Evolutionary conservation across 2,113 vertebrate genomes (phyloP).

Genomic region (Clarias gariepinus): DNA sequence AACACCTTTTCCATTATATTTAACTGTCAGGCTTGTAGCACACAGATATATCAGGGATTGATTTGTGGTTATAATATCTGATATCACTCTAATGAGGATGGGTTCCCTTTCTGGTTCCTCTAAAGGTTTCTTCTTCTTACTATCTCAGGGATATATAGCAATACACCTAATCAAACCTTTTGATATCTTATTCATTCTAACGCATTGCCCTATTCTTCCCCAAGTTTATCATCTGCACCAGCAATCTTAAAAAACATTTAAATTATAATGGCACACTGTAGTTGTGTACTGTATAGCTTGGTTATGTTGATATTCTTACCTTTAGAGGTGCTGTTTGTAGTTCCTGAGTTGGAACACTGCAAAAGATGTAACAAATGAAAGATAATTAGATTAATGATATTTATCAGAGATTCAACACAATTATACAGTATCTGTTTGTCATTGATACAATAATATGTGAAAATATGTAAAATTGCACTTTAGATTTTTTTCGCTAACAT

Average conservation of each 20-base stretch:
- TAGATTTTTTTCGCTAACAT: neutral
- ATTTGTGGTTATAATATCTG: no score
- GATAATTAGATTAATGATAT: neutral
- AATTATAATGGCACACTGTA: neutral
- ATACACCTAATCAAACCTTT: neutral
- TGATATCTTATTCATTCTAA: neutral
- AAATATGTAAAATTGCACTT: neutral
- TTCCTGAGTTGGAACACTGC: constrained; percentile 63
- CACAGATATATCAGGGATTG: no score
- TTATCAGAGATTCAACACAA: neutral
- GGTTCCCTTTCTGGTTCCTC: no score
- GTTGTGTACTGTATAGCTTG: neutral
- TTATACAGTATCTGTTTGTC: neutral
- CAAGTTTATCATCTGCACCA: neutral
- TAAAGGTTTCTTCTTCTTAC: no score
- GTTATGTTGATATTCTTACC: constrained; percentile 60
- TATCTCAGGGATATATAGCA: neutral
- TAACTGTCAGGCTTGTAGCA: no score
- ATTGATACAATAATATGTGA: neutral
- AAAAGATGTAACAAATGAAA: constrained; percentile 52
- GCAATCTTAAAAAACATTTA: neutral
- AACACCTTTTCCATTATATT: no score
- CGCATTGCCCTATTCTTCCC: neutral
- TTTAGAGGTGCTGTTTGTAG: constrained; percentile 65
- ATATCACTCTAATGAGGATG: no score